Evolutionary conservation across 2,888 invertebrate genomes (phyloP), one percentile per base, ranked within the genome.

Genomic region (Scaptomyza flava): DNA sequence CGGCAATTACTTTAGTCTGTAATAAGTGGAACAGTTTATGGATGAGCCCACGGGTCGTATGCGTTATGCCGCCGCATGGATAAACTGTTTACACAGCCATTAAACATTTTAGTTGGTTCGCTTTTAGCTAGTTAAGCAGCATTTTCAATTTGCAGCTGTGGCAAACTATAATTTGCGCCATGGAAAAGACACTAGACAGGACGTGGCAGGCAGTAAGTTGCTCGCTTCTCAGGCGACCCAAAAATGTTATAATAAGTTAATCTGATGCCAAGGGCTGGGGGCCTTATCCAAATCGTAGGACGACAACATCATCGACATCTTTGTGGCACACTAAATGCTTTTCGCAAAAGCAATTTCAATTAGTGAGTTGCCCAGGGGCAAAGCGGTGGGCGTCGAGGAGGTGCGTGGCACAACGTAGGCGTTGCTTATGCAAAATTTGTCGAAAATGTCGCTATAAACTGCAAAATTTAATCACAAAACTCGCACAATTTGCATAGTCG

Each of bases 261-360:
- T 84, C 81, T 84, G 66, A 70, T 57, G 78, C 81, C 82, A 33
- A 34, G 54, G 66, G 77, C 51, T 68, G 51, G 41, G 43, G 34
- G 56, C 52, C 53, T 34, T 48, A 38, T 11, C 41, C 23, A 34
- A 54, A 57, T 53, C 52, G 57, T 6, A n/a, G 36, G 12, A 53
- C 52, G 6, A 14, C 59, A 48, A 20, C 8, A 12, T 3, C 53
- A 63, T 63, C 63, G 51, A 71, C 84, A 86, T 83, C 82, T 86
- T 83, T 77, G 79, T 69, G 75, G 57, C 66, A 38, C 54, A 46
- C 58, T 70, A 82, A 82, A 77, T 68, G 86, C 64, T 74, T 81
- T 81, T 64, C 51, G 76, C 65, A 74, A 87, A 84, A 84, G 80
- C 87, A 87, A 84, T 84, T 84, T 84, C 83, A 84, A 84, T 84